Evolutionary conservation across 2,797 vertebrate species (phyloP).

Genomic region (Pangasius djambal): DNA sequence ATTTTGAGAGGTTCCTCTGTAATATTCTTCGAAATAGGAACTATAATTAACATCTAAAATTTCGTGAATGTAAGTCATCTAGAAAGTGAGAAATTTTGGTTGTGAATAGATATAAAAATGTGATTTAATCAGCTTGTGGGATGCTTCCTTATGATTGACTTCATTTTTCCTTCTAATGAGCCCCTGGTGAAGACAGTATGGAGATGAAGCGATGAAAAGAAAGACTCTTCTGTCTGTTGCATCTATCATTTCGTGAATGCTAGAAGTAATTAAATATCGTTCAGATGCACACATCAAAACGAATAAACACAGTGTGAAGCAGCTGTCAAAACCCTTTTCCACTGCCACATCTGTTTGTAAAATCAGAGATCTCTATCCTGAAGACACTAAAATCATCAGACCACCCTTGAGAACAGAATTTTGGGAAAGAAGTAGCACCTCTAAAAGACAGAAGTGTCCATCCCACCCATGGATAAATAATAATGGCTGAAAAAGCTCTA

Average conservation of each 20-base stretch:
- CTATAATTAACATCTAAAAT: neutral
- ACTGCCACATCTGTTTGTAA: slow-evolving; percentile 1
- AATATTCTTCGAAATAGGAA: neutral
- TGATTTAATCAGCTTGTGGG: neutral
- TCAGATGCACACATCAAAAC: slow-evolving; percentile 11
- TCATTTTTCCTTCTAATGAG: neutral
- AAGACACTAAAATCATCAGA: neutral
- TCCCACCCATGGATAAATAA: no score
- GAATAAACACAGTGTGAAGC: slow-evolving; percentile 1
- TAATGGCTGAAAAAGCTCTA: neutral
- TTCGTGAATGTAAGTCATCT: neutral
- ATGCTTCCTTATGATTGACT: neutral
- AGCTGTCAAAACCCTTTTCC: slow-evolving; percentile 10
- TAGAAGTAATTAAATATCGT: slow-evolving; percentile 14
- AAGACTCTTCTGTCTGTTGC: neutral
- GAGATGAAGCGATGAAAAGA: slow-evolving; percentile 14
- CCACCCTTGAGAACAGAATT: no score
- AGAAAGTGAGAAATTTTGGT: neutral
- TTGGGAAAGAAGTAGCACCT: neutral
- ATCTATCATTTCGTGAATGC: slow-evolving; percentile 22
- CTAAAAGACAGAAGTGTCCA: neutral
- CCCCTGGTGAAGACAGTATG: neutral
- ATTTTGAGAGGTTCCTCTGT: neutral
- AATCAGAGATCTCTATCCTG: neutral
- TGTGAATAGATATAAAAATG: neutral